phyloP scores from a whole-genome alignment of 2,888 invertebrate genomes.

The Marronus borbonicus region DNA sequence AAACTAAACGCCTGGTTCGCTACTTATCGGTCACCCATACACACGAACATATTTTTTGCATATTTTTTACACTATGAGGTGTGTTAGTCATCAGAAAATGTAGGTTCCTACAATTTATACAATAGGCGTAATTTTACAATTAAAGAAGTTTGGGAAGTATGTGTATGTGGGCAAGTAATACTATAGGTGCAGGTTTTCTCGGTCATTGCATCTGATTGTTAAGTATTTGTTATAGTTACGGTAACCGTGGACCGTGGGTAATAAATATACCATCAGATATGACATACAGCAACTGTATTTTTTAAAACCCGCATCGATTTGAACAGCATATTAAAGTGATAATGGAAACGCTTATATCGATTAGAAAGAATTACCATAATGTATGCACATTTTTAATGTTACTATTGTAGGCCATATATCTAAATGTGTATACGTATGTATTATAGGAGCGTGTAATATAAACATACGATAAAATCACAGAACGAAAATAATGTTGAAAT shows the following conservation, averaged over 20 bases:
- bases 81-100: too few relatives aligned
- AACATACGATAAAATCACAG: constrained; percentile 32
- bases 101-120: too few relatives aligned
- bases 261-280: neutral
- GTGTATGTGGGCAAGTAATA: too few relatives aligned
- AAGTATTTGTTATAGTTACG: neutral
- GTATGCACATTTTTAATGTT: constrained; percentile 38
- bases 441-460: constrained; percentile 37
- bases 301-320: constrained; percentile 41
- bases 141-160: too few relatives aligned
- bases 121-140: too few relatives aligned
- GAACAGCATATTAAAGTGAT: constrained; percentile 39
- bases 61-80: too few relatives aligned
- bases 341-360: constrained; percentile 40
- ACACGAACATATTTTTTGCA: too few relatives aligned
- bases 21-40: too few relatives aligned
- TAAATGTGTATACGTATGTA: constrained; percentile 20
- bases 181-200: too few relatives aligned
- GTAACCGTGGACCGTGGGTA: neutral
- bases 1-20: too few relatives aligned
- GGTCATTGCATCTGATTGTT: neutral
- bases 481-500: constrained; percentile 45
- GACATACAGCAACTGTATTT: constrained; percentile 5
- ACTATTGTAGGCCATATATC: constrained; percentile 29
- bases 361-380: constrained; percentile 44